Evolutionary conservation across 2,888 invertebrate species (phyloP).

Genomic region (Mamestra brassicae): DNA sequence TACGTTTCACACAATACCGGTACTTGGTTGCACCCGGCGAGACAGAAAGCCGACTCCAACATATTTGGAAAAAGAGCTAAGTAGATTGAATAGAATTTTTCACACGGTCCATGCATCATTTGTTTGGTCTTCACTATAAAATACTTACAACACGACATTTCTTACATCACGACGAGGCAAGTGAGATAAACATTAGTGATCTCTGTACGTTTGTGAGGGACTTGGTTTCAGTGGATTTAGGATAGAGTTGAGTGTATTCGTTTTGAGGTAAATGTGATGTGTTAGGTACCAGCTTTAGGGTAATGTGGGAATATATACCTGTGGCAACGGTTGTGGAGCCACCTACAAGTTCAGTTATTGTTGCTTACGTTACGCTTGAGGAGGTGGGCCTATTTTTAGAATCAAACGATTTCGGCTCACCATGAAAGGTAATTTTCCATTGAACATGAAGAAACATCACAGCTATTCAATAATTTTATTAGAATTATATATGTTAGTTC

Average conservation of each 20-base stretch:
- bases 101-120: no score
- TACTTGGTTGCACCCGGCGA: no score
- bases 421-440: no score
- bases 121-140: neutral
- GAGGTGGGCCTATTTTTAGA: neutral
- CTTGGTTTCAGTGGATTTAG: constrained; percentile 10
- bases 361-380: neutral
- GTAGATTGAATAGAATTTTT: neutral
- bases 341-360: neutral
- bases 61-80: no score
- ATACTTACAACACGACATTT: neutral
- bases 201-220: no score
- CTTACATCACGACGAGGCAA: neutral
- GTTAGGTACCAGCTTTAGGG: neutral
- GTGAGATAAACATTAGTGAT: neutral
- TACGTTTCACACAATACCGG: no score
- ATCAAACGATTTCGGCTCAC: no score
- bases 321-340: no score
- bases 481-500: no score
- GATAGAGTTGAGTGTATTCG: neutral
- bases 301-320: neutral
- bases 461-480: no score
- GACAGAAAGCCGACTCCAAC: no score
- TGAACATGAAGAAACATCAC: no score
- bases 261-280: constrained; percentile 15